phyloP scores from a whole-genome alignment of 2,797 vertebrate genomes.

The Helicolenus hilgendorfi region DNA sequence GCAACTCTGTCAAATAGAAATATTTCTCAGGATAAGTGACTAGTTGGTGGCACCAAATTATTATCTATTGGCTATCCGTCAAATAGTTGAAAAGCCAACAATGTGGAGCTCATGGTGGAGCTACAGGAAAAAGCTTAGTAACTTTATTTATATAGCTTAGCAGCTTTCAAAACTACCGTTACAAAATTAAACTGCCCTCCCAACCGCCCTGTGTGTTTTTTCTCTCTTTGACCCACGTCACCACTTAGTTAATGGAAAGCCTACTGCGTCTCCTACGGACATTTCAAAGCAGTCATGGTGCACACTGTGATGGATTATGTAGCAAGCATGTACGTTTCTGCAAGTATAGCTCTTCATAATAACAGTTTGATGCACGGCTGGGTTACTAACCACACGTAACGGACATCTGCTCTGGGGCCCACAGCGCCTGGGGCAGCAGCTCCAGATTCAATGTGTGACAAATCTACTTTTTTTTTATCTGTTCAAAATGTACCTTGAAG shows the following conservation, averaged over 20 bases:
- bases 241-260: no score
- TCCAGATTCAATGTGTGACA: background rate
- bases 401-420: background rate
- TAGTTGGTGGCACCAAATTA: background rate
- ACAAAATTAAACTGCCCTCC: no score
- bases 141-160: background rate
- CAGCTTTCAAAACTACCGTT: no score
- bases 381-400: background rate
- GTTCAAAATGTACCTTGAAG: no score
- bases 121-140: background rate
- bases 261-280: no score
- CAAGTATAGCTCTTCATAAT: background rate
- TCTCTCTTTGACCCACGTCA: no score
- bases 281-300: background rate
- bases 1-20: background rate
- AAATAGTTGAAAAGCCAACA: background rate
- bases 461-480: background rate
- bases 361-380: no score
- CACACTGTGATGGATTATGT: background rate
- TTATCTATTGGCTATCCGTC: background rate
- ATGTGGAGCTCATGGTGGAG: background rate
- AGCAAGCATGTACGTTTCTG: background rate
- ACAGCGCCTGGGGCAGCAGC: background rate
- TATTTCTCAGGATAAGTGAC: background rate
- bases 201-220: no score